Conservation (phyloP, 1,140 invertebrate genomes). For the Pseudomyrmex sp. region DNA sequence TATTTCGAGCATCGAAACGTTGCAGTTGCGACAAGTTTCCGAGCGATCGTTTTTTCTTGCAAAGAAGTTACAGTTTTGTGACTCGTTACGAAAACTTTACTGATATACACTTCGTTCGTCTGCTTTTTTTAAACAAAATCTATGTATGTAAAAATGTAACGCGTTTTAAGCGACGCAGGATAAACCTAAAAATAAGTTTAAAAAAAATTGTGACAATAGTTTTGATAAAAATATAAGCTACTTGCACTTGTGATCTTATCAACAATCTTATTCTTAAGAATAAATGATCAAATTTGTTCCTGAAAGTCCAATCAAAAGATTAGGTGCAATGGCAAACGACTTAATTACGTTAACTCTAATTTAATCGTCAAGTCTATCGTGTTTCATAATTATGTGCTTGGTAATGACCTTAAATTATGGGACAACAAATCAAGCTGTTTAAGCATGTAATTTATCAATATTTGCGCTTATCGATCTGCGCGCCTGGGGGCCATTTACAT, state of each 20-base stretch:
- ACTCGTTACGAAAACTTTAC: constrained; percentile 24
- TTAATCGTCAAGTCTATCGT: constrained; percentile 43
- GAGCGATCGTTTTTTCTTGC: background rate
- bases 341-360: constrained; percentile 49
- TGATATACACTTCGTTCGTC: background rate
- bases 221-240: background rate
- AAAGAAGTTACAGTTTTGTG: constrained; percentile 15
- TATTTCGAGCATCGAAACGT: constrained; percentile 27
- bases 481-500: constrained; percentile 35
- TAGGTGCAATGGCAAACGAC: constrained; percentile 10
- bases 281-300: constrained; percentile 43
- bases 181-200: too few species aligned
- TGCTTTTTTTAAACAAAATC: too few species aligned
- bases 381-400: constrained; percentile 50
- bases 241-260: constrained; percentile 1
- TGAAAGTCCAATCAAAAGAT: constrained; percentile 40
- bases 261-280: constrained; percentile 18
- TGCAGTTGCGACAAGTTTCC: constrained; percentile 30
- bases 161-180: too few species aligned
- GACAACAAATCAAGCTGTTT: constrained; percentile 56
- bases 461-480: constrained; percentile 50
- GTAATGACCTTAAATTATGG: constrained; percentile 58
- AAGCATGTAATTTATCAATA: constrained; percentile 55
- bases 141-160: too few species aligned
- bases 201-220: too few species aligned